Percentiles rank a stretch among this genome's conserved stretches.
Evolutionary conservation across 2,113 vertebrate species (phyloP).

Genomic region (Mustelus asterias): DNA sequence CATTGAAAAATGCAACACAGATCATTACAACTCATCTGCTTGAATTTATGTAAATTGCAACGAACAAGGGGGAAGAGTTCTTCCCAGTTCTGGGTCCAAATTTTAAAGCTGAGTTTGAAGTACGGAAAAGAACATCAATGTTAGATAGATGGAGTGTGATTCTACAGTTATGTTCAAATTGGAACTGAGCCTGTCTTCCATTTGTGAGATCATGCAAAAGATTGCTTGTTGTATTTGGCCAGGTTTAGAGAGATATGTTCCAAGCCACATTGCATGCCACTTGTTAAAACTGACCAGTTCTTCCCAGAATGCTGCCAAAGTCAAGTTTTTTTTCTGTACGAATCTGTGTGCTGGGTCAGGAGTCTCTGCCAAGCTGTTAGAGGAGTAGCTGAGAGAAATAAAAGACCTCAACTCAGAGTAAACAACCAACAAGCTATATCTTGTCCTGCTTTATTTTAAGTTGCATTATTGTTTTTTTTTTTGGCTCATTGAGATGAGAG

Average conservation of each 20-base stretch:
- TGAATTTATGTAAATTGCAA: neutral
- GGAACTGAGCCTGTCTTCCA: neutral
- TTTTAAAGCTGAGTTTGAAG: neutral
- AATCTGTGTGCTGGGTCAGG: neutral
- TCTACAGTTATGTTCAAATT: neutral
- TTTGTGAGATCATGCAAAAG: conserved; percentile 19
- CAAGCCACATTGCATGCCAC: neutral
- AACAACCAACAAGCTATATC: neutral
- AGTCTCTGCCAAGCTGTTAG: neutral
- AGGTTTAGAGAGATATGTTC: neutral
- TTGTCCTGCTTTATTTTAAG: neutral
- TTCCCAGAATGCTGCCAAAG: neutral
- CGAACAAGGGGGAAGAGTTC: neutral
- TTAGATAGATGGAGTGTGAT: neutral
- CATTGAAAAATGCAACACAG: neutral
- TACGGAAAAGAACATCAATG: neutral
- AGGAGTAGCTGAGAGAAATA: neutral
- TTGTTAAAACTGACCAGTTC: conserved; percentile 27
- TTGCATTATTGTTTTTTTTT: neutral
- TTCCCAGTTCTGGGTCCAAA: neutral
- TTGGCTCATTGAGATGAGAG: neutral
- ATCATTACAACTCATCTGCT: neutral
- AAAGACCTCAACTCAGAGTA: neutral
- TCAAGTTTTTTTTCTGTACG: neutral
- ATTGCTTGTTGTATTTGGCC: conserved; percentile 22